phyloP scores from a whole-genome alignment of 2,888 invertebrate genomes.

The Tipula lateralis region DNA sequence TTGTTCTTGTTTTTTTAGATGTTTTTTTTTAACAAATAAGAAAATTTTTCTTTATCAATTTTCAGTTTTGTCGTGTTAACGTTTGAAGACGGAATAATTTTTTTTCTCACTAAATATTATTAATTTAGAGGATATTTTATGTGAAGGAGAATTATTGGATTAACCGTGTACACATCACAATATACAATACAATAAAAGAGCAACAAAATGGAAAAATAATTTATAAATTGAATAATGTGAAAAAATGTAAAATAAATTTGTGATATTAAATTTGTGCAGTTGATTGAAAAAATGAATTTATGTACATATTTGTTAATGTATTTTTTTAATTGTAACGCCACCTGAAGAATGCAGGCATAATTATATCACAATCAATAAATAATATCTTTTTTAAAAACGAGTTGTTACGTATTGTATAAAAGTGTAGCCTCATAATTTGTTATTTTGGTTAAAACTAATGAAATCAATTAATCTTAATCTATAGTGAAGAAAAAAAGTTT shows the following conservation, averaged over 20 bases:
- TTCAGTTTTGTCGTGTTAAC: conserved; percentile 29
- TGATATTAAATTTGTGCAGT: background rate
- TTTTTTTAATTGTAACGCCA: background rate
- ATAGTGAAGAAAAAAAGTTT: too few species aligned
- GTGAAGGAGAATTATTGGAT: background rate
- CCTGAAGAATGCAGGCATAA: background rate
- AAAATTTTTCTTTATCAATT: conserved; percentile 28
- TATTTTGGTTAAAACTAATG: background rate
- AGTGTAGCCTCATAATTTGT: background rate
- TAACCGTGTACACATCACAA: background rate
- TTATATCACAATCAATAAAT: background rate
- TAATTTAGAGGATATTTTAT: background rate
- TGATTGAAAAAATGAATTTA: background rate
- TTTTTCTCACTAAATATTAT: conserved; percentile 12
- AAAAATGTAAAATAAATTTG: background rate
- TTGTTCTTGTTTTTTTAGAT: background rate
- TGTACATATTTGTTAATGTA: too few species aligned
- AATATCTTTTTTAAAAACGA: background rate
- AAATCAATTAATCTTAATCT: background rate
- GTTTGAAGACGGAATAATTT: conserved; percentile 26
- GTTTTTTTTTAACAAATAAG: conserved; percentile 27
- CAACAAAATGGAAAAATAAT: background rate
- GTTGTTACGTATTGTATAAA: background rate
- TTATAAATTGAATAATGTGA: background rate
- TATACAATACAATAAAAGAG: background rate